phyloP scores from a whole-genome alignment of 2,888 invertebrate genomes.

The Lasioglossum calceatum region DNA sequence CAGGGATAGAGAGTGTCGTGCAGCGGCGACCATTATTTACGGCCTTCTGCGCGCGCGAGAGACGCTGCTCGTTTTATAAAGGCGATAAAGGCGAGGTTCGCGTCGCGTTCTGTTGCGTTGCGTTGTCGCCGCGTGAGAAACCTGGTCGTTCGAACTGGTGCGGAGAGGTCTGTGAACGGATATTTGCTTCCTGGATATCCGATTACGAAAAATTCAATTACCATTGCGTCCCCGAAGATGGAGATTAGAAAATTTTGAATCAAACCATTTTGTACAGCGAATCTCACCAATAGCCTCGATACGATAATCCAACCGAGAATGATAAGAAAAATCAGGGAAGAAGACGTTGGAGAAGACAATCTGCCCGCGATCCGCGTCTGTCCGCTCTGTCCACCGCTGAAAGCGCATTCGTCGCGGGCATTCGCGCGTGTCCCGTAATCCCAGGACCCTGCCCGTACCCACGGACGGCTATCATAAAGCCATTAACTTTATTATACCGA shows the following conservation, averaged over 20 bases:
- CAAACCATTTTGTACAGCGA: too few relatives aligned
- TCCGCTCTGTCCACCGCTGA: conserved; percentile 30
- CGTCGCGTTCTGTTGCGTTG: conserved; percentile 10
- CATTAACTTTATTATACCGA: conserved; percentile 84
- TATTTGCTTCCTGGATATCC: neutral
- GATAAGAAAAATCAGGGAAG: neutral
- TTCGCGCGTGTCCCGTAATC: conserved; percentile 15
- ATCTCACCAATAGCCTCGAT: neutral
- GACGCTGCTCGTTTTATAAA: conserved; percentile 76
- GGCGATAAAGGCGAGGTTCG: conserved; percentile 74
- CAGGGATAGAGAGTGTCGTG: conserved; percentile 60
- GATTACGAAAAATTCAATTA: neutral
- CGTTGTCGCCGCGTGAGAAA: conserved; percentile 47
- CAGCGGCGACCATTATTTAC: conserved; percentile 72
- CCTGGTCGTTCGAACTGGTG: conserved; percentile 65
- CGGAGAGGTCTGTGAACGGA: conserved; percentile 44
- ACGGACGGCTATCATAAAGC: conserved; percentile 82
- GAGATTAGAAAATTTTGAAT: too few relatives aligned
- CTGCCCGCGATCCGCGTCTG: neutral
- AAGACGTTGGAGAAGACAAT: neutral
- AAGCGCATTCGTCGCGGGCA: conserved; percentile 14
- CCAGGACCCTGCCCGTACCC: conserved; percentile 62
- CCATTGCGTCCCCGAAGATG: neutral
- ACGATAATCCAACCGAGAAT: neutral
- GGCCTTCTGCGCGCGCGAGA: conserved; percentile 64